These are phyloP conservation scores for Malurus alboscapulatus DNA, from an alignment of 2,113 vertebrate genomes.

Conservation along the genomic window DNA sequence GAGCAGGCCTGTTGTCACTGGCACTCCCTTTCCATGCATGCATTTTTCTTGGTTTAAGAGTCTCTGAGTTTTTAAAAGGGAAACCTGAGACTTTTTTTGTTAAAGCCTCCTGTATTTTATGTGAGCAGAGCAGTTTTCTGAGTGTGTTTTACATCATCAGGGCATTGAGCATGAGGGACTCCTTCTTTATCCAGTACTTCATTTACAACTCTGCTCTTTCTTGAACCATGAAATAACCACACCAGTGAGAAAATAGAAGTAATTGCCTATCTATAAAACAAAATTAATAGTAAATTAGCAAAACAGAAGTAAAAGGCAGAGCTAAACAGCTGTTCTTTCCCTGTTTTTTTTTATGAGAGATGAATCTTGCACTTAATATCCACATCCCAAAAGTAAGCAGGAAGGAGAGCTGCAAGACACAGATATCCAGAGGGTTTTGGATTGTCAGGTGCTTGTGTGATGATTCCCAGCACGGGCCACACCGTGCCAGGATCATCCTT, in stretches of 20 bases:
- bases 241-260: background rate
- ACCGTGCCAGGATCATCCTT: background rate
- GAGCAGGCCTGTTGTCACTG: background rate
- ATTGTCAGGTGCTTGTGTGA: background rate
- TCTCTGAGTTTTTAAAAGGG: background rate
- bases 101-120: background rate
- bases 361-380: background rate
- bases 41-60: constrained; percentile 1
- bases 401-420: background rate
- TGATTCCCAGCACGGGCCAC: background rate
- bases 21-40: background rate
- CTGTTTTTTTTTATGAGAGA: background rate
- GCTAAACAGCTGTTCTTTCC: background rate
- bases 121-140: background rate
- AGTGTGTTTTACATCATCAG: background rate
- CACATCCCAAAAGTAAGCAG: background rate
- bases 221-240: background rate
- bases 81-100: background rate
- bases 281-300: background rate
- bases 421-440: background rate
- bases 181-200: background rate
- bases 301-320: background rate
- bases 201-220: background rate
- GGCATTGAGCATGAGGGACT: background rate
- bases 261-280: background rate